Evolutionary conservation across 2,113 vertebrate species (phyloP), one percentile per base, ranked within the genome.

Genomic region (Siniperca chuatsi): DNA sequence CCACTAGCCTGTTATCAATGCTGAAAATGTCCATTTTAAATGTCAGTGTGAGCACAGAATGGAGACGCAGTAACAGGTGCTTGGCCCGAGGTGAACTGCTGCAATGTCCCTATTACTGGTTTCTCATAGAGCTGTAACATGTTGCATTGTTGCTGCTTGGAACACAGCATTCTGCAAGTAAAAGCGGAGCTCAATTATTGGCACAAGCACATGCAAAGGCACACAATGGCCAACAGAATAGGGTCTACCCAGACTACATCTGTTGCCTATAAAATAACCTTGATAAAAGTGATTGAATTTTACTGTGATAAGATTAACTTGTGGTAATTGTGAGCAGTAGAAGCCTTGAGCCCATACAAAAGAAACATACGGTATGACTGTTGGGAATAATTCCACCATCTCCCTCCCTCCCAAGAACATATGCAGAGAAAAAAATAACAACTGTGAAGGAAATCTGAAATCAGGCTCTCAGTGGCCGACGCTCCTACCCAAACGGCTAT

Each of bases 211-310:
- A 83, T 16, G 71, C 55, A 68, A 67, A 83, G 76, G 79, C 87
- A 91, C 92, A 96, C 95, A 97, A 97, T 96, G 94, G 87, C 88
- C 87, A 86, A 92, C 93, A 90, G 96, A 96, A 97, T 94, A 62
- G 87, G 88, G 81, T 93, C 93, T 94, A 93, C 90, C 50, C 29
- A 90, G 92, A 94, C 92, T 94, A 94, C 96, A 96, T 95, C 94
- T 96, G 94, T 93, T 95, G 95, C 95, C 96, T 94, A 93, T 96
- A 93, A 96, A 97, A 97, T 97, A 97, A 97, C 97, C 97, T 97
- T 96, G 97, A 98, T 98, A 98, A 97, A 97, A 97, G 96, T 97
- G 97, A 98, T 98, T 98, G 97, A 98, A 98, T 98, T 98, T 97
- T 94, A 93, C 95, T 96, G 93, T 96, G 97, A 98, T 98, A 98